Conservation (phyloP, 1,140 invertebrate genomes). For the Eurosta solidaginis region DNA sequence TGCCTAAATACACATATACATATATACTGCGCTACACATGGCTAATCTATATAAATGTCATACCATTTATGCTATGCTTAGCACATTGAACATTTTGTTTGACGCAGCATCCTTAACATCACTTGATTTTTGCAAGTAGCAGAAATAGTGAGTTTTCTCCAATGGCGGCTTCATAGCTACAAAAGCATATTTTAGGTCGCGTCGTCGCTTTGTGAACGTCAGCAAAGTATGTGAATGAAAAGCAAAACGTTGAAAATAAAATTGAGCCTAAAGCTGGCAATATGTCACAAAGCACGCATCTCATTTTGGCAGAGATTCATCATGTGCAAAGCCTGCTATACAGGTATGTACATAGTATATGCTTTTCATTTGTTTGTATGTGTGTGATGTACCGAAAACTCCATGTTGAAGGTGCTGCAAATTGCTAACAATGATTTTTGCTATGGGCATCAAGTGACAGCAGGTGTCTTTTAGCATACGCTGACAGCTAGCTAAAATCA, state of each 20-base stretch:
- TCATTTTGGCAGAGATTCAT: conserved; percentile 21
- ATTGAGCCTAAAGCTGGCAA: conserved; percentile 8
- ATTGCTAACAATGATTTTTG: background rate
- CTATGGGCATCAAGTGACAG: background rate
- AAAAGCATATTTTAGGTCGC: conserved; percentile 12
- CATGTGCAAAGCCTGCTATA: background rate
- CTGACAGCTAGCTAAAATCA: conserved; percentile 14
- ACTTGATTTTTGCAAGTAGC: background rate
- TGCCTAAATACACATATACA: background rate
- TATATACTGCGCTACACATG: background rate
- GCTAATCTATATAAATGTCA: conserved; percentile 25
- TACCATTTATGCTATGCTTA: background rate
- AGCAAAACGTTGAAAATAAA: background rate
- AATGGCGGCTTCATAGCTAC: background rate
- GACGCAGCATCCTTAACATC: background rate
- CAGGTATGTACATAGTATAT: too few species aligned
- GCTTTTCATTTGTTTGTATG: too few species aligned
- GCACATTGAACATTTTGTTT: too few species aligned
- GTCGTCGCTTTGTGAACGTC: background rate
- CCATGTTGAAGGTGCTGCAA: background rate
- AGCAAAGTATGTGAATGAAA: background rate
- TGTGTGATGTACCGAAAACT: too few species aligned
- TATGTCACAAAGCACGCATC: conserved; percentile 16
- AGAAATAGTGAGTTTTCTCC: background rate
- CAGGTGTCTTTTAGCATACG: background rate